phyloP scores from a whole-genome alignment of 2,888 invertebrate genomes.

The Drosophila picticornis region DNA sequence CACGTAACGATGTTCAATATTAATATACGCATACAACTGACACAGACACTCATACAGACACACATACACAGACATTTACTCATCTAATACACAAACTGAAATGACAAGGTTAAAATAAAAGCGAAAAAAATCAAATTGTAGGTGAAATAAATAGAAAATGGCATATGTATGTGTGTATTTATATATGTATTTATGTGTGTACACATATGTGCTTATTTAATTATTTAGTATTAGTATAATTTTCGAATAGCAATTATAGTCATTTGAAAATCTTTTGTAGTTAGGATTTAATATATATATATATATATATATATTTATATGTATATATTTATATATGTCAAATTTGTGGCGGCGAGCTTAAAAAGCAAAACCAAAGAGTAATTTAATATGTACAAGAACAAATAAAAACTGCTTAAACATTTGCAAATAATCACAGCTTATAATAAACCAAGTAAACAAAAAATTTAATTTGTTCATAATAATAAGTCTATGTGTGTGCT shows the following conservation, averaged over 20 bases:
- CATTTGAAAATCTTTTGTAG: not conserved
- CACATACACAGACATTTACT: slow-evolving; percentile 6
- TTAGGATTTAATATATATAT: slow-evolving; percentile 5
- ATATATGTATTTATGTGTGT: not conserved
- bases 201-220: not conserved
- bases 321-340: not conserved
- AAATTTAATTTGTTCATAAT: not conserved
- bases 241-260: slow-evolving; percentile 1
- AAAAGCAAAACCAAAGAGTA: not conserved
- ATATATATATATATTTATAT: not conserved
- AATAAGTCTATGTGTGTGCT: not conserved
- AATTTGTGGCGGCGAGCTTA: not conserved
- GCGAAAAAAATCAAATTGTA: not conserved
- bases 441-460: not conserved
- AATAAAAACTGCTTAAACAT: not conserved
- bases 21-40: slow-evolving; percentile 30
- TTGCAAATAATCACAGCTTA: not conserved
- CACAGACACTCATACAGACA: slow-evolving; percentile 8
- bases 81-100: not conserved
- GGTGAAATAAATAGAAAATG: not conserved
- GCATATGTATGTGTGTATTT: not conserved
- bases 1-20: slow-evolving; percentile 49
- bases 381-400: not conserved
- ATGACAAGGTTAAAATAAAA: not conserved
- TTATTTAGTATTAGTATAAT: slow-evolving; percentile 5